These are phyloP conservation scores for Calameuta filiformis DNA, from an alignment of 2,888 invertebrate species.

Conservation along the genomic window DNA sequence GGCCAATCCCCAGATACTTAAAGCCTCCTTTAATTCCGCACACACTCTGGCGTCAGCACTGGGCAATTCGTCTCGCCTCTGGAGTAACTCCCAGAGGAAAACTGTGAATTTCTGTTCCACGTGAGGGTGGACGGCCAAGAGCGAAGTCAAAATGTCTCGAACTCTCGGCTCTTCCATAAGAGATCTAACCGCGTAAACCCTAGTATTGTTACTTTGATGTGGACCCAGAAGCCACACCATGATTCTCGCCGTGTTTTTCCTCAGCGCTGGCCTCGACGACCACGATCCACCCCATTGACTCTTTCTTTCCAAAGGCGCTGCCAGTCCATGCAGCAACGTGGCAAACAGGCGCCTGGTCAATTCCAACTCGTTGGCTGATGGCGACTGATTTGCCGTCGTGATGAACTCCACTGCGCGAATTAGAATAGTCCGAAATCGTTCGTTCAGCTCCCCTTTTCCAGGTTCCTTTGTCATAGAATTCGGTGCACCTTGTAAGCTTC, in stretches of 20 bases:
- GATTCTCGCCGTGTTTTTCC: conserved; percentile 65
- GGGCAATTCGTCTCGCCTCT: conserved; percentile 59
- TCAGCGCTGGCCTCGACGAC: conserved; percentile 58
- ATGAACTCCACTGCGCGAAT: conserved; percentile 70
- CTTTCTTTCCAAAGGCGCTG: conserved; percentile 52
- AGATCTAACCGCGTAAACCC: conserved; percentile 65
- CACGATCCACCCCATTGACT: conserved; percentile 60
- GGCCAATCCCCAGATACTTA: conserved; percentile 64
- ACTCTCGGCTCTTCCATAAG: conserved; percentile 65
- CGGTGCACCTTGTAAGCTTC: conserved; percentile 46
- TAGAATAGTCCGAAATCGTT: conserved; percentile 69
- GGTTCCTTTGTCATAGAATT: conserved; percentile 47
- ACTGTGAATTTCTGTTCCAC: conserved; percentile 67
- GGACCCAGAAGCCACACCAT: conserved; percentile 67
- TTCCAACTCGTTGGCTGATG: conserved; percentile 58
- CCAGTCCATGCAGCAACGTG: conserved; percentile 67
- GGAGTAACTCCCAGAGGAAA: conserved; percentile 66
- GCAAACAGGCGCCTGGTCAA: conserved; percentile 69
- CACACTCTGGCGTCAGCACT: conserved; percentile 63
- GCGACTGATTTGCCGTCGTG: conserved; percentile 52
- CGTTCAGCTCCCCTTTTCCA: conserved; percentile 66
- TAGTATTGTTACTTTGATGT: conserved; percentile 63
- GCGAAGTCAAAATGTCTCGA: conserved; percentile 62
- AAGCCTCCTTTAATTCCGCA: conserved; percentile 62
- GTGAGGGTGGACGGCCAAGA: conserved; percentile 65